Conservation (phyloP, 2,888 invertebrate genomes). For the Nipponacmea schrenckii region DNA sequence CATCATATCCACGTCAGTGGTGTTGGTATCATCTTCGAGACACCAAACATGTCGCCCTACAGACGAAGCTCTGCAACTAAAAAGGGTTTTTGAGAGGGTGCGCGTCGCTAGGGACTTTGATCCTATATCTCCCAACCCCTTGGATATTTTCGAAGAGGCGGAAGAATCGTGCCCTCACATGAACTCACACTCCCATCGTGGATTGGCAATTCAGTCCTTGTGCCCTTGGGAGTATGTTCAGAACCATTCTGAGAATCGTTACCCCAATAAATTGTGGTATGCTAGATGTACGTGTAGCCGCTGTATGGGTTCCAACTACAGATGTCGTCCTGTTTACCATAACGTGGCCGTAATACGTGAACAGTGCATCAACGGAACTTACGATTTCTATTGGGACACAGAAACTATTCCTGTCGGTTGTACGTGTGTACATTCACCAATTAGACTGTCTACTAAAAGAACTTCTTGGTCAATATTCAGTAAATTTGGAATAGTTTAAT, state of each 20-base stretch:
- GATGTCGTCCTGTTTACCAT: slow-evolving; percentile 17
- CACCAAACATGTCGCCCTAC: neutral
- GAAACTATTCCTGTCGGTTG: slow-evolving; percentile 20
- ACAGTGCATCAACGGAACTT: slow-evolving; percentile 9
- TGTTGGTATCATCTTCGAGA: neutral
- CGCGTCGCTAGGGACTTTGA: neutral
- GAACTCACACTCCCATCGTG: neutral
- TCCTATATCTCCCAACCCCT: neutral
- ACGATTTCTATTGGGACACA: slow-evolving; percentile 16
- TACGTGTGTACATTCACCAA: slow-evolving; percentile 14
- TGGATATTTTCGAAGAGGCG: neutral
- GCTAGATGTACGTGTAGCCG: slow-evolving; percentile 17
- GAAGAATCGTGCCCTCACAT: neutral
- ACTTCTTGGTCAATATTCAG: no score
- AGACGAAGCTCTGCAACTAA: neutral
- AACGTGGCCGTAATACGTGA: slow-evolving; percentile 14
- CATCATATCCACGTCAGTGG: no score
- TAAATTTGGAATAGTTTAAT: no score
- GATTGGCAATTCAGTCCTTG: slow-evolving; percentile 11
- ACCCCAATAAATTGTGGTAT: slow-evolving; percentile 16
- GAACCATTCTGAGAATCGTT: slow-evolving; percentile 16
- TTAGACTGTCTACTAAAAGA: neutral
- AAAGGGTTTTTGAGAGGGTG: neutral
- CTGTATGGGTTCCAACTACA: slow-evolving; percentile 15
- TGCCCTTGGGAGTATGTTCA: slow-evolving; percentile 19